Conservation (phyloP, 2,888 invertebrate genomes). For the Lepidocyrtoides sp. region DNA sequence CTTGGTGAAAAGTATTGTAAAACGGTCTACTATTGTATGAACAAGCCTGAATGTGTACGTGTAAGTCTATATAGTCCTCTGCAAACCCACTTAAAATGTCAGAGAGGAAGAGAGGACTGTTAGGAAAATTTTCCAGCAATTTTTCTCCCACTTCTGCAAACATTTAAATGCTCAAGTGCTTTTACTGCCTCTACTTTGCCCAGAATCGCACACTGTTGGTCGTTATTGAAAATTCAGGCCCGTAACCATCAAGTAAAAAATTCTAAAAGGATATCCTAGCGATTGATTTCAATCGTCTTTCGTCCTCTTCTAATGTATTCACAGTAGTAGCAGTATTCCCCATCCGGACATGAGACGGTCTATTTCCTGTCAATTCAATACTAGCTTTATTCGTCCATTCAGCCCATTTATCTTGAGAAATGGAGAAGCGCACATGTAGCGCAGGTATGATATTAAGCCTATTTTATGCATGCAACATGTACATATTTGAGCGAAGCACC, state of each 20-base stretch:
- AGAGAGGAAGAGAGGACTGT: conserved; percentile 1
- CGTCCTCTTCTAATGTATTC: conserved; percentile 7
- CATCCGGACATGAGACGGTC: conserved; percentile 51
- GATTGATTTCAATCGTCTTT: conserved; percentile 60
- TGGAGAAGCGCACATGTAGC: conserved; percentile 5
- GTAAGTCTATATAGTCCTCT: too few species aligned
- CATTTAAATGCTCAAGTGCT: conserved; percentile 45
- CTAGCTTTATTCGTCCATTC: conserved; percentile 22
- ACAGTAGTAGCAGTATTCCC: not conserved
- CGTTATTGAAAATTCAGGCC: conserved; percentile 9
- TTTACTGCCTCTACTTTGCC: not conserved
- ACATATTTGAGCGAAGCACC: not conserved
- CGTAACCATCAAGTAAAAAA: conserved; percentile 33
- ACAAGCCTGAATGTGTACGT: too few species aligned
- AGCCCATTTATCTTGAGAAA: conserved; percentile 32
- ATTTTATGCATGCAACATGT: not conserved
- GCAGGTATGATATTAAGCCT: not conserved
- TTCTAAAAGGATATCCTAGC: conserved; percentile 30
- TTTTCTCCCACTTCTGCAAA: not conserved
- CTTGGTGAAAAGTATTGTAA: too few species aligned
- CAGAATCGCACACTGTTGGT: not conserved
- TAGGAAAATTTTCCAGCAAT: not conserved
- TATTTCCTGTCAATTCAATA: conserved; percentile 60
- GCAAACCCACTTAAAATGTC: conserved; percentile 37
- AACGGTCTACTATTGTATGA: too few species aligned